Evolutionary conservation across 2,888 invertebrate species (phyloP).

Genomic region (Meghimatium bilineatum): DNA sequence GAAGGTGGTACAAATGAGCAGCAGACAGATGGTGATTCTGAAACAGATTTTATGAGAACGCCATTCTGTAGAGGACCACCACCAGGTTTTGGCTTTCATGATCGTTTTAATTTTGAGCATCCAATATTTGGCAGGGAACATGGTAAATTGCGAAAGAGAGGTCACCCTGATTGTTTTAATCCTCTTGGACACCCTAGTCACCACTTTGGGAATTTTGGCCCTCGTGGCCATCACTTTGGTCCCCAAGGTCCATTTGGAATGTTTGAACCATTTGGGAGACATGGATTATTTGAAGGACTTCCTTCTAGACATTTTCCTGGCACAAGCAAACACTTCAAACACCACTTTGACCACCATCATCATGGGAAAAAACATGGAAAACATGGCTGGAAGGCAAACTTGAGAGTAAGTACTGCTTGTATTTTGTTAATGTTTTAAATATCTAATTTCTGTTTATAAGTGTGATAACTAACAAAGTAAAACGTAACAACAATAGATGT

Average conservation of each 20-base stretch:
- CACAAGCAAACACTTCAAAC: not conserved
- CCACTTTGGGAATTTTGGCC: not conserved
- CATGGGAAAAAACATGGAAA: slow-evolving; percentile 6
- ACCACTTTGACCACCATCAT: not conserved
- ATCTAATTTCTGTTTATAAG: too few relatives aligned
- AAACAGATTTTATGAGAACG: not conserved
- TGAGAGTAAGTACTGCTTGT: slow-evolving; percentile 33
- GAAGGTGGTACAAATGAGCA: not conserved
- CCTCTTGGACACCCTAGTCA: slow-evolving; percentile 4
- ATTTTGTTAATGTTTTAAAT: too few relatives aligned
- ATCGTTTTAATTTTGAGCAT: slow-evolving; percentile 3
- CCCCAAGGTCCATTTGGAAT: slow-evolving; percentile 7
- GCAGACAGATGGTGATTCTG: slow-evolving; percentile 8
- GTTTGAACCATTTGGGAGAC: slow-evolving; percentile 18
- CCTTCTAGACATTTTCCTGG: not conserved
- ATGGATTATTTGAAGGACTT: not conserved
- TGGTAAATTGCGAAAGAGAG: slow-evolving; percentile 19
- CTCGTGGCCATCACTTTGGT: not conserved
- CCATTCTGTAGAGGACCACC: slow-evolving; percentile 9
- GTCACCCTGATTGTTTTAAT: slow-evolving; percentile 1
- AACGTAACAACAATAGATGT: too few relatives aligned
- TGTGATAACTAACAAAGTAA: too few relatives aligned
- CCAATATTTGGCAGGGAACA: not conserved
- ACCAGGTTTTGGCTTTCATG: slow-evolving; percentile 1
- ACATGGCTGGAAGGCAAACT: slow-evolving; percentile 27